Conservation (phyloP, 2,113 vertebrate species). For the pig (Sus scrofa) region DNA sequence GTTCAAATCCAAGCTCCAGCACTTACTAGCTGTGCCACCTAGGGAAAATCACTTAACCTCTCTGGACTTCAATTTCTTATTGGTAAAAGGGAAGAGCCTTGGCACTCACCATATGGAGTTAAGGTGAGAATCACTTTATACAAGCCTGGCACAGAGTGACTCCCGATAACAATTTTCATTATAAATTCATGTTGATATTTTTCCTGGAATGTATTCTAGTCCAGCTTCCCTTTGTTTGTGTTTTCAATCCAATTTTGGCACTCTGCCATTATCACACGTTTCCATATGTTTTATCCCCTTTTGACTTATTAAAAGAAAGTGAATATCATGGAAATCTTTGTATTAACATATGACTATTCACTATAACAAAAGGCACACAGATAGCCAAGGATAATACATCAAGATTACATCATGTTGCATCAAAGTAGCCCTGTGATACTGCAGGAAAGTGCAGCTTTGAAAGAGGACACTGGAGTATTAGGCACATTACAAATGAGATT, state of each 20-base stretch:
- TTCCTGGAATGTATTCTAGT: background rate
- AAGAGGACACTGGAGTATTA: background rate
- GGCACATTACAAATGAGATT: background rate
- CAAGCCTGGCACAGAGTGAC: background rate
- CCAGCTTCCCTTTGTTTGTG: conserved; percentile 18
- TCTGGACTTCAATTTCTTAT: background rate
- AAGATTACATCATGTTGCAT: conserved; percentile 38
- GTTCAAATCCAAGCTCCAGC: background rate
- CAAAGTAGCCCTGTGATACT: background rate
- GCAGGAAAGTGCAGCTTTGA: background rate
- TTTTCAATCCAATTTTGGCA: background rate
- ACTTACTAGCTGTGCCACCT: no score
- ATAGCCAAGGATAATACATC: conserved; percentile 39
- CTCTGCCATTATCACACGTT: background rate
- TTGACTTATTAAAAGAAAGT: conserved; percentile 60
- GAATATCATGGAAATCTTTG: conserved; percentile 22
- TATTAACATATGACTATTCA: background rate
- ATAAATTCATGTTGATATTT: background rate
- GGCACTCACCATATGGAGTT: background rate
- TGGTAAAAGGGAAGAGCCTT: background rate
- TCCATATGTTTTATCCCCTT: conserved; percentile 58
- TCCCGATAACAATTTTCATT: background rate
- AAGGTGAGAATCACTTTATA: background rate
- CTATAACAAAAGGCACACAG: conserved; percentile 1
- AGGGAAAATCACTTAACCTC: background rate